These are phyloP conservation scores for Dicentrarchus labrax DNA, from an alignment of 2,113 vertebrate species.

Conservation along the genomic window DNA sequence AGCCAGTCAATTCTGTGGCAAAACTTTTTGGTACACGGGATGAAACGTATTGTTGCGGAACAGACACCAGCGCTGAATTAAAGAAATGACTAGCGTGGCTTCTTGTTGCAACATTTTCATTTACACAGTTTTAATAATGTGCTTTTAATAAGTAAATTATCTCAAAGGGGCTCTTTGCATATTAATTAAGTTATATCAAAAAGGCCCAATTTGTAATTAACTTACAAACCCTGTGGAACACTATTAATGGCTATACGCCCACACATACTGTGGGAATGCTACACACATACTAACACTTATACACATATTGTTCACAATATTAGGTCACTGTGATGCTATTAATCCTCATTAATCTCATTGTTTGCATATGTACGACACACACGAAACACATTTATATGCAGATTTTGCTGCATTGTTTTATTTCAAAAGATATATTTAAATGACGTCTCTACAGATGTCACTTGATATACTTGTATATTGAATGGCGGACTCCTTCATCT, in stretches of 20 bases:
- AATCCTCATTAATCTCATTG: slow-evolving; percentile 36
- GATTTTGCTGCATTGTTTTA: neutral
- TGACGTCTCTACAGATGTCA: neutral
- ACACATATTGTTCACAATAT: slow-evolving; percentile 16
- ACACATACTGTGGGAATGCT: slow-evolving; percentile 9
- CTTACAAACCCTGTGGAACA: slow-evolving; percentile 26
- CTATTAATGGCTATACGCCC: slow-evolving; percentile 27
- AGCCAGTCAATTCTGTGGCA: neutral
- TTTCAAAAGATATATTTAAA: neutral
- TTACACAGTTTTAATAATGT: slow-evolving; percentile 22
- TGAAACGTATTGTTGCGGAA: slow-evolving; percentile 6
- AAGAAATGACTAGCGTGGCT: neutral
- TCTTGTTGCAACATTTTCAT: slow-evolving; percentile 29
- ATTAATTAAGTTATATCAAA: slow-evolving; percentile 48
- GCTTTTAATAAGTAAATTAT: slow-evolving; percentile 47
- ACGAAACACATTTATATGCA: neutral
- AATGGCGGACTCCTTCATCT: slow-evolving; percentile 4
- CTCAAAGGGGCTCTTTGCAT: slow-evolving; percentile 44
- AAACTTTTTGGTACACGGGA: neutral
- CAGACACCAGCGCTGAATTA: neutral
- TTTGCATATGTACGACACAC: neutral
- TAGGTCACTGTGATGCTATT: slow-evolving; percentile 32
- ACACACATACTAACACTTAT: neutral
- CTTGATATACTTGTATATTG: neutral
- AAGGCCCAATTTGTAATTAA: slow-evolving; percentile 51